These are phyloP conservation scores for Parnassius orleans DNA, from an alignment of 2,888 invertebrate species.

Conservation along the genomic window DNA sequence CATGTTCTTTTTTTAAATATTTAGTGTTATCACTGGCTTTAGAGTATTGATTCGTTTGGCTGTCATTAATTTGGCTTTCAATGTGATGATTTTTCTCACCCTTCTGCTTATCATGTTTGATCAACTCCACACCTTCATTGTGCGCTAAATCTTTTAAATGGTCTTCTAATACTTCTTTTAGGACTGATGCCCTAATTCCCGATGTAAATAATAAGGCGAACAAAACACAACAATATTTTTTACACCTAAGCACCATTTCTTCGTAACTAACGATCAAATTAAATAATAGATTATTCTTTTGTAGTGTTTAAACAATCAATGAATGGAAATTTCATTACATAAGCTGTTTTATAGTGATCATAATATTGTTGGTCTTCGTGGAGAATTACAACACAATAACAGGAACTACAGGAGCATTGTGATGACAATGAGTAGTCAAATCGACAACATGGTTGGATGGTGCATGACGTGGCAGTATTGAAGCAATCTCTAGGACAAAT, in stretches of 20 bases:
- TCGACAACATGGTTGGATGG: slow-evolving; percentile 43
- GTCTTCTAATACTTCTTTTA: slow-evolving; percentile 73
- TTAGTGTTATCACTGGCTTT: slow-evolving; percentile 73
- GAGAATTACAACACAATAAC: slow-evolving; percentile 72
- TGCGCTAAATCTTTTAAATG: slow-evolving; percentile 71
- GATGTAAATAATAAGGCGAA: slow-evolving; percentile 54
- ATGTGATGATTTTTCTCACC: slow-evolving; percentile 72
- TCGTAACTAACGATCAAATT: too few species aligned
- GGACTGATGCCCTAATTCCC: slow-evolving; percentile 51
- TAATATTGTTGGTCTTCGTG: slow-evolving; percentile 65
- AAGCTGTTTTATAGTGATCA: slow-evolving; percentile 73
- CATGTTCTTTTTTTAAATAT: slow-evolving; percentile 72
- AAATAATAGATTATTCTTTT: slow-evolving; percentile 39
- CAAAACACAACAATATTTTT: slow-evolving; percentile 44
- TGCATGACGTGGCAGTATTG: slow-evolving; percentile 70
- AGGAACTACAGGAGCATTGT: slow-evolving; percentile 68
- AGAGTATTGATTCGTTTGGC: slow-evolving; percentile 66
- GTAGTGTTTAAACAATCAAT: slow-evolving; percentile 49
- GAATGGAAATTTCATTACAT: slow-evolving; percentile 48
- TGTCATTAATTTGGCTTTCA: slow-evolving; percentile 64
- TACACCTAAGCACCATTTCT: slow-evolving; percentile 57
- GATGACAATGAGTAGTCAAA: slow-evolving; percentile 61
- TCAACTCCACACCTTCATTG: slow-evolving; percentile 62
- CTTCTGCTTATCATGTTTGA: slow-evolving; percentile 69
- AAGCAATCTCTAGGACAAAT: slow-evolving; percentile 44